phyloP scores from a whole-genome alignment of 2,888 invertebrate genomes.

The Acleris laterana region DNA sequence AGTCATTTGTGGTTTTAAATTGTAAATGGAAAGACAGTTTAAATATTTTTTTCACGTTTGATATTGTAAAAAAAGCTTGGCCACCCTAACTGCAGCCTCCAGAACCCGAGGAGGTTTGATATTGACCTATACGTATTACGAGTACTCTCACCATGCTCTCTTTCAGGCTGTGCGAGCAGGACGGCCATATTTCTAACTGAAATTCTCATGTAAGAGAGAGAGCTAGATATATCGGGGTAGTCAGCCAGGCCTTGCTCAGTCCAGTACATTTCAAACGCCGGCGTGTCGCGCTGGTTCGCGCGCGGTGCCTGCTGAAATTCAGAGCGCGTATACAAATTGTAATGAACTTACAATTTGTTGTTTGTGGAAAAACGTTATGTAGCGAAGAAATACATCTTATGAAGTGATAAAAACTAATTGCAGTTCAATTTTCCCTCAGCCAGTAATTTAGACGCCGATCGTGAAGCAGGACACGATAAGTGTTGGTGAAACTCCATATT shows the following conservation, averaged over 20 bases:
- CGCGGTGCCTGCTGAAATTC: constrained; percentile 44
- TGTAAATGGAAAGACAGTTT: background rate
- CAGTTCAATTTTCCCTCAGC: constrained; percentile 32
- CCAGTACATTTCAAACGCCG: constrained; percentile 73
- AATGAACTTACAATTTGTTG: constrained; percentile 46
- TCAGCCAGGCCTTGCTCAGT: constrained; percentile 68
- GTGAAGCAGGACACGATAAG: constrained; percentile 35
- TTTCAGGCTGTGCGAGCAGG: constrained; percentile 71
- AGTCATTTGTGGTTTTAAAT: background rate
- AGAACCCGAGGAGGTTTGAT: constrained; percentile 82
- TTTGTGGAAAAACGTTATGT: constrained; percentile 38
- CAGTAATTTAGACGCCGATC: constrained; percentile 32
- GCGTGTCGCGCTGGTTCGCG: constrained; percentile 62
- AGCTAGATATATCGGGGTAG: constrained; percentile 57
- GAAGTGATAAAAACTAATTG: constrained; percentile 23
- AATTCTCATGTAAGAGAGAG: constrained; percentile 51
- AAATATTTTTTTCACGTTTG: background rate
- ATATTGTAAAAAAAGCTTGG: constrained; percentile 45
- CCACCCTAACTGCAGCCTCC: constrained; percentile 81
- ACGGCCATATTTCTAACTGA: constrained; percentile 47
- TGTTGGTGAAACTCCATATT: constrained; percentile 40
- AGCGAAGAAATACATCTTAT: constrained; percentile 9
- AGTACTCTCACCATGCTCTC: constrained; percentile 71
- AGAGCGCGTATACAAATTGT: constrained; percentile 55
- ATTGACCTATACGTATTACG: constrained; percentile 84